Evolutionary conservation across 1,140 invertebrate species (phyloP), one percentile per base, ranked within the genome.

Genomic region (Oreohelix idahoensis): DNA sequence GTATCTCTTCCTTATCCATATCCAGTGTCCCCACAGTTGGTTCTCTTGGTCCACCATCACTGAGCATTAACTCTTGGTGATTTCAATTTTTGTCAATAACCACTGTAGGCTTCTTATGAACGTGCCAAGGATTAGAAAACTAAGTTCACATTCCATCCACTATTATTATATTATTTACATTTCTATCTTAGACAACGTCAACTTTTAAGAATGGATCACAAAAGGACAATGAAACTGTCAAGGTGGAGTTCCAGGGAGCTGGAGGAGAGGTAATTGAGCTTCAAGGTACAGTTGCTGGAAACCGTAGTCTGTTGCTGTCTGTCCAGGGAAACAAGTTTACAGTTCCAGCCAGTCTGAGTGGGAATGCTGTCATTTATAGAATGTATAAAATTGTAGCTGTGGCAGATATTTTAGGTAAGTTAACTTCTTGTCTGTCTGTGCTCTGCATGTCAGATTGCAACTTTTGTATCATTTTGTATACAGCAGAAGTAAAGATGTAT

Each of bases 121-220:
- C n/a, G n/a, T n/a, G n/a, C n/a, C n/a, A n/a, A n/a, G n/a, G n/a
- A n/a, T n/a, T n/a, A n/a, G n/a, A n/a, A n/a, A n/a, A n/a, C n/a
- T n/a, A n/a, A n/a, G n/a, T n/a, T n/a, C n/a, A n/a, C n/a, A n/a
- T n/a, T n/a, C n/a, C n/a, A n/a, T n/a, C n/a, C n/a, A n/a, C n/a
- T n/a, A n/a, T n/a, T n/a, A n/a, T n/a, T n/a, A n/a, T n/a, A n/a
- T n/a, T n/a, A n/a, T n/a, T n/a, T n/a, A 58, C 4, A 4, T 58
- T 58, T 26, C 51, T 58, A 23, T 17, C 15, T 58, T 35, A 81
- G 79, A 81, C 69, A 58, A 81, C 79, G 45, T 71, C 79, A 35
- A 81, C 79, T 20, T 73, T 71, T 32, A 79, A 79, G 29, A 11
- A 39, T 36, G 36, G 35, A 26, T 38, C 53, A 10, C 38, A 39